These are phyloP conservation scores for Deroplatys truncata DNA, from an alignment of 2,888 invertebrate genomes.

Conservation along the genomic window DNA sequence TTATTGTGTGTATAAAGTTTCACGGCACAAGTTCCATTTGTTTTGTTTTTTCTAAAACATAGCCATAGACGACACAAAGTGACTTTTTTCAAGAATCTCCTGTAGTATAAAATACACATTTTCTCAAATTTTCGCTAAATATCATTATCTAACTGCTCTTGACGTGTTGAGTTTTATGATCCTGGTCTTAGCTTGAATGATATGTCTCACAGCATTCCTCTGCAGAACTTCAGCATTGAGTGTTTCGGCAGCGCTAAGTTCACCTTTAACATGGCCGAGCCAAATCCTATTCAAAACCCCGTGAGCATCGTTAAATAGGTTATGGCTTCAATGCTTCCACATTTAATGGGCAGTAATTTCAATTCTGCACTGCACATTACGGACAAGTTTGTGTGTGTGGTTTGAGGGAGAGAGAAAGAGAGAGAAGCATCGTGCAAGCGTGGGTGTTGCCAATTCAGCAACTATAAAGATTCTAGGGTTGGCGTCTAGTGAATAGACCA, in stretches of 20 bases:
- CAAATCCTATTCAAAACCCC: slow-evolving; percentile 1
- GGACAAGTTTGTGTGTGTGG: neutral
- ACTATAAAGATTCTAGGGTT: neutral
- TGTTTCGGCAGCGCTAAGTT: neutral
- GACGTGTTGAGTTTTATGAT: too few species aligned
- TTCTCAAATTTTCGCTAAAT: too few species aligned
- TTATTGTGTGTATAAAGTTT: too few species aligned
- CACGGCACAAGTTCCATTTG: too few species aligned
- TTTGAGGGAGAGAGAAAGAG: neutral
- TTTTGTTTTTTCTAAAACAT: too few species aligned
- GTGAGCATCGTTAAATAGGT: slow-evolving; percentile 19
- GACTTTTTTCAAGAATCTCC: too few species aligned
- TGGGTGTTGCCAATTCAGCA: neutral
- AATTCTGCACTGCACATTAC: slow-evolving; percentile 1
- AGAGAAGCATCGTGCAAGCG: neutral
- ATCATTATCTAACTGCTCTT: too few species aligned
- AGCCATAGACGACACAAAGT: too few species aligned
- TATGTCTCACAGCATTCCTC: neutral
- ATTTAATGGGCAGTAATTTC: slow-evolving; percentile 21
- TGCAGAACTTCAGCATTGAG: neutral
- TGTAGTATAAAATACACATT: too few species aligned
- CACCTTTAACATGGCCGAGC: neutral
- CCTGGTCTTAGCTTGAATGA: too few species aligned
- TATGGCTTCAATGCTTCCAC: slow-evolving; percentile 18
- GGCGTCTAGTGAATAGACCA: neutral